A percentile compares a stretch with the other conserved stretches of the same genome.
phyloP scores from a whole-genome alignment of 2,888 invertebrate genomes.

The Willowsia nigromaculata region DNA sequence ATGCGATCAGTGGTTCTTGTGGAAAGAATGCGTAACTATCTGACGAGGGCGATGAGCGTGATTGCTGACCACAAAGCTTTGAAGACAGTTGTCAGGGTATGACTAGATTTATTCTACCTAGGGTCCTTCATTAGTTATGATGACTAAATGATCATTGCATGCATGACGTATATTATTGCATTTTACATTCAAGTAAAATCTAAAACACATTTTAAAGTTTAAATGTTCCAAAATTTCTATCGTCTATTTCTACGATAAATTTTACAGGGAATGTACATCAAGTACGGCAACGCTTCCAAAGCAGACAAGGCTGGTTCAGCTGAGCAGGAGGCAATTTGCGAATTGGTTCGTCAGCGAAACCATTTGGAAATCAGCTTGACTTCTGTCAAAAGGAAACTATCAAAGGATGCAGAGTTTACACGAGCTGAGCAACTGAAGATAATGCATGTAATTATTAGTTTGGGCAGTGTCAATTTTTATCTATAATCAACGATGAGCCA shows the following conservation, averaged over 20 bases:
- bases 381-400: conserved; percentile 82
- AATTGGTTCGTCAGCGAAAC: conserved; percentile 88
- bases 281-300: conserved; percentile 77
- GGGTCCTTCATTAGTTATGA: no score
- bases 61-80: conserved; percentile 88
- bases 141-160: no score
- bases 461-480: no score
- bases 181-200: no score
- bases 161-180: no score
- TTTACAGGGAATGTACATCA: conserved; percentile 74
- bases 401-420: conserved; percentile 81
- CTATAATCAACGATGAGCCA: no score
- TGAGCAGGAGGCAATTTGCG: conserved; percentile 78
- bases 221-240: no score
- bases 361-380: conserved; percentile 87
- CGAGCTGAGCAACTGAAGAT: conserved; percentile 84
- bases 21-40: conserved; percentile 87
- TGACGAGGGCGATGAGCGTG: conserved; percentile 88
- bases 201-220: no score
- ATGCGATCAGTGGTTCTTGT: conserved; percentile 82
- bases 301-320: conserved; percentile 74
- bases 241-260: no score
- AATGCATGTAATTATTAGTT: conserved; percentile 84
- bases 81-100: conserved; percentile 82
- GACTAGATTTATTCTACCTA: no score